Evolutionary conservation across 2,888 invertebrate genomes (phyloP).

Genomic region (Esperia sulphurella): DNA sequence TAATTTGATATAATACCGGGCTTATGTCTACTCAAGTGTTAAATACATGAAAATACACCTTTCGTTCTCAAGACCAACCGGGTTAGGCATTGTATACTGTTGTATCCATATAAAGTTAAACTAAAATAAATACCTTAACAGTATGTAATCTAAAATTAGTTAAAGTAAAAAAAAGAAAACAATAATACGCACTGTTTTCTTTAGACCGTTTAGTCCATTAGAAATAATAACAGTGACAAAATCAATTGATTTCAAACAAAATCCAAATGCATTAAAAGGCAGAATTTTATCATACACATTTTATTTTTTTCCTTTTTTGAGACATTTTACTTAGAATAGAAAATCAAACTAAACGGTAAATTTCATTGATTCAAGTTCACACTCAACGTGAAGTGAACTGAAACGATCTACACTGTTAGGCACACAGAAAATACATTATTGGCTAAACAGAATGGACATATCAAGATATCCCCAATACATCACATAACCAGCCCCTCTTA

Average conservation of each 20-base stretch:
- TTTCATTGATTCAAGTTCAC: too few species aligned
- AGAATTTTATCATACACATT: conserved; percentile 58
- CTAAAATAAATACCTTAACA: conserved; percentile 79
- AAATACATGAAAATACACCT: too few species aligned
- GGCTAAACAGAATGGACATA: too few species aligned
- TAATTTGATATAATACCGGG: not conserved
- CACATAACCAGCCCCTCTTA: too few species aligned
- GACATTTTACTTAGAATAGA: conserved; percentile 31
- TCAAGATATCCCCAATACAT: too few species aligned
- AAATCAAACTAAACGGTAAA: not conserved
- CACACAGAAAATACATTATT: not conserved
- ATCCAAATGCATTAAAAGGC: conserved; percentile 72
- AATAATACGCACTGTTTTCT: conserved; percentile 61
- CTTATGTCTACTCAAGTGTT: not conserved
- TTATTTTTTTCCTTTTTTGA: conserved; percentile 49
- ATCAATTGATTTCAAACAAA: conserved; percentile 37
- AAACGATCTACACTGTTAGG: not conserved
- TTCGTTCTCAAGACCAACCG: too few species aligned
- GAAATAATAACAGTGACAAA: conserved; percentile 29
- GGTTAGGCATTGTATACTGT: conserved; percentile 59
- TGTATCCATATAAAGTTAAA: conserved; percentile 74
- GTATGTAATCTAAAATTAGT: conserved; percentile 57
- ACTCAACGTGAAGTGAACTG: not conserved
- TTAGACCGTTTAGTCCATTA: conserved; percentile 22
- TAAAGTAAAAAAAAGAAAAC: conserved; percentile 43